Conservation (phyloP, 2,888 invertebrate species). For the Agrotis puta region DNA sequence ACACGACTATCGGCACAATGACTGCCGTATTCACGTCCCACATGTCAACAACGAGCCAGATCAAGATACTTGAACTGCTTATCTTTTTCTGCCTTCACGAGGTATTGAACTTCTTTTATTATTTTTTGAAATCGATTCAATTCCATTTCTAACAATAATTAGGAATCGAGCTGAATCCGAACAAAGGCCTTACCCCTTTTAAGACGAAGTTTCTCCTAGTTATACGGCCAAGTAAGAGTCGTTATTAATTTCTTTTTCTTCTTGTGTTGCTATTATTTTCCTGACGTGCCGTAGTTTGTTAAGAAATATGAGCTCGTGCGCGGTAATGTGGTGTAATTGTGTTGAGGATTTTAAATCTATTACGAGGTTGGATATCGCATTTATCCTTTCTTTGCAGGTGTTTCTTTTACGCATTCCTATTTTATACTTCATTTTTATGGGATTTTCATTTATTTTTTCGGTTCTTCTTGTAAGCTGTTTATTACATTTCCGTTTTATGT, state of each 20-base stretch:
- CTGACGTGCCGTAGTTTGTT: constrained; percentile 36
- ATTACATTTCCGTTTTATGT: not conserved
- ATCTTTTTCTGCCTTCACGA: too few relatives aligned
- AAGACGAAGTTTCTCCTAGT: constrained; percentile 35
- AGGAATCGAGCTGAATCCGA: not conserved
- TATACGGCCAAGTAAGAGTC: constrained; percentile 18
- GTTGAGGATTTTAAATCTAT: constrained; percentile 54
- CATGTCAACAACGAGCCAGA: too few relatives aligned
- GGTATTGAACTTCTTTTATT: too few relatives aligned
- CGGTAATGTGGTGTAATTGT: constrained; percentile 55
- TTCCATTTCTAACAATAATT: not conserved
- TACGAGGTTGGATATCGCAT: constrained; percentile 20
- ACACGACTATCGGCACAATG: too few relatives aligned
- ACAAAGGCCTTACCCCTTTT: not conserved
- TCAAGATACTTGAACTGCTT: too few relatives aligned
- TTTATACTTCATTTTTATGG: not conserved
- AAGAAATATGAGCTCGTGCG: constrained; percentile 43
- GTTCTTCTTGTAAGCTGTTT: not conserved
- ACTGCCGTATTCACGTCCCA: too few relatives aligned
- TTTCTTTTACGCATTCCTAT: not conserved
- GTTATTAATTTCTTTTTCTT: constrained; percentile 53
- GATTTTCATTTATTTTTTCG: not conserved
- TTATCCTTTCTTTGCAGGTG: not conserved
- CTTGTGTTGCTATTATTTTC: constrained; percentile 49
- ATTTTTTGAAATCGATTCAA: not conserved